Base-by-base conservation (phyloP, 2,113 vertebrate genomes). In the Narcine bancroftii region DNA sequence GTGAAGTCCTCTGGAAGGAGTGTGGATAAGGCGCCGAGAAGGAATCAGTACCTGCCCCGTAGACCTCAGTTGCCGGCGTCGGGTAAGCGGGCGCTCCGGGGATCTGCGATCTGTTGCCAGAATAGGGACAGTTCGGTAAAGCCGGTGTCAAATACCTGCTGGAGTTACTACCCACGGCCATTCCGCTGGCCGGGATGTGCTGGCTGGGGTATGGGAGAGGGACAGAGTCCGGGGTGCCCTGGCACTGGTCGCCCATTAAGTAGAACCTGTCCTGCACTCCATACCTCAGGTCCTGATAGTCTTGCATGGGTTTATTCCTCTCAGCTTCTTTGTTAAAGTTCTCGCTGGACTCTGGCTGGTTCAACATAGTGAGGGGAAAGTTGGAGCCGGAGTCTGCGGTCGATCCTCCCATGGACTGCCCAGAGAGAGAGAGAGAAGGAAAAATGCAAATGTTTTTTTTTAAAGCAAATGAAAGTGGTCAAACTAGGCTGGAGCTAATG, bases 361-460 rank as follows among this genome's bases (percentile, higher is more conserved):
- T 97, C 96, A 97, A 97, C 97, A 98, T 98, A 94, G 96, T 96
- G 96, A 96, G 95, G 95, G 96, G 95, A 92, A 97, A 95, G 92
- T 92, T 93, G 79, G 93, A 79, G 92, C 93, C 94, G 93, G 93
- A 79, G 93, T 95, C 96, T 93, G 96, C 96, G 93, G 96, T 97
- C 96, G 96, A 95, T 94, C 96, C 97, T 95, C 97, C 97, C 97
- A 97, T 97, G 93, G 95, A 96, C 95, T 87, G 96, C 45, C 47
- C 91, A 92, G 42, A 71, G 65, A 69, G 36, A 45, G 39, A 92
- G 10, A 36, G 5, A 63, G 36, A 36, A 13, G 33, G 72, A 71
- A 91, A 69, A 71, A 92, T 33, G 47, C 42, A 92, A 69, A 85
- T 50, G n/a, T n/a, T n/a, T n/a, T n/a, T 47, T 75, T 50, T 81